Evolutionary conservation across 2,888 invertebrate species (phyloP).

Genomic region (Diarsia rubi): DNA sequence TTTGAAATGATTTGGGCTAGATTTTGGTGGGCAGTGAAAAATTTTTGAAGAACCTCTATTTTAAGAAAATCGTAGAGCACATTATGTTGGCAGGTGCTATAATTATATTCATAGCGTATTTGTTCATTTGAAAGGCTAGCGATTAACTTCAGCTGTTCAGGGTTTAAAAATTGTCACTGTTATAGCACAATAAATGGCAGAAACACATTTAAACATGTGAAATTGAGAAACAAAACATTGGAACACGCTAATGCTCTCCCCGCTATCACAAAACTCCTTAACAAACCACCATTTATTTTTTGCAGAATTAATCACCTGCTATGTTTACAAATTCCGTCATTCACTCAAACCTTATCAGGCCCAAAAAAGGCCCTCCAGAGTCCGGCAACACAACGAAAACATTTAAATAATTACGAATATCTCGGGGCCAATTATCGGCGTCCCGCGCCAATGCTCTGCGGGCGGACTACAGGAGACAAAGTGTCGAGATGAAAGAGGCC

Average conservation of each 20-base stretch:
- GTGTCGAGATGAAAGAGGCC: slow-evolving; percentile 89
- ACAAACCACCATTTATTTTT: slow-evolving; percentile 39
- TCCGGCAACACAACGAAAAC: slow-evolving; percentile 49
- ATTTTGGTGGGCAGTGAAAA: slow-evolving; percentile 25
- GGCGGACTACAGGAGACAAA: slow-evolving; percentile 82
- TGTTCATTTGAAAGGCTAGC: neutral
- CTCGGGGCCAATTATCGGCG: slow-evolving; percentile 67
- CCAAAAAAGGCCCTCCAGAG: slow-evolving; percentile 51
- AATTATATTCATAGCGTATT: no score
- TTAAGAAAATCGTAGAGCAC: no score
- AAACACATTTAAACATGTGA: neutral
- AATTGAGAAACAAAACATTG: slow-evolving; percentile 3
- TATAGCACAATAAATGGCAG: neutral
- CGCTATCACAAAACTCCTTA: neutral
- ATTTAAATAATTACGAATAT: slow-evolving; percentile 68
- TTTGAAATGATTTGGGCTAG: slow-evolving; percentile 38
- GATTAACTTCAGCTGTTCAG: no score
- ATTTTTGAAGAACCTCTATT: slow-evolving; percentile 11
- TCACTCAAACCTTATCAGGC: slow-evolving; percentile 54
- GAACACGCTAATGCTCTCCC: slow-evolving; percentile 10
- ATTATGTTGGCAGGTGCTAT: neutral
- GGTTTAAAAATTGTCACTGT: neutral
- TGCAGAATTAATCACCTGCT: slow-evolving; percentile 49
- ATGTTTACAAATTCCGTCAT: slow-evolving; percentile 60
- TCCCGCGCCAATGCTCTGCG: slow-evolving; percentile 65